Conservation (phyloP, 1,140 invertebrate species). For the Cyclina sinensis region DNA sequence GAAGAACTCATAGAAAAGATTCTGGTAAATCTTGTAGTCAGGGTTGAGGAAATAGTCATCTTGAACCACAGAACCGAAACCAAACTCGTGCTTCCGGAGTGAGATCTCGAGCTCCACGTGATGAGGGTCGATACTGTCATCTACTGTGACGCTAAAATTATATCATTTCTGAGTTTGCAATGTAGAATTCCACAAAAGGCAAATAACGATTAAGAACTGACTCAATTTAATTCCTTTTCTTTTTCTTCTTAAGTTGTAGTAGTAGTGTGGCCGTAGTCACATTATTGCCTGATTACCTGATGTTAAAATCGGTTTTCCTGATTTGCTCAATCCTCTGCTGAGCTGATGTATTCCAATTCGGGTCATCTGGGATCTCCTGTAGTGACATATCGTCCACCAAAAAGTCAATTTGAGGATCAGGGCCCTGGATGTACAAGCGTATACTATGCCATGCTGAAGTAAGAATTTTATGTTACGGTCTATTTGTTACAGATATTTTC, state of each 20-base stretch:
- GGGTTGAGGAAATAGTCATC: constrained; percentile 55
- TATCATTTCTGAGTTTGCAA: background rate
- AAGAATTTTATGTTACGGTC: no score
- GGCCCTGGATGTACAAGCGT: constrained; percentile 57
- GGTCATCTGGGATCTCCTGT: constrained; percentile 49
- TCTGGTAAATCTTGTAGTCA: constrained; percentile 64
- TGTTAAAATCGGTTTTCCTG: constrained; percentile 65
- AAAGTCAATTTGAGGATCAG: constrained; percentile 67
- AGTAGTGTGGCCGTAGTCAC: no score
- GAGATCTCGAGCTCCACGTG: constrained; percentile 56
- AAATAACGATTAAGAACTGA: no score
- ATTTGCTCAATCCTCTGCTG: constrained; percentile 66
- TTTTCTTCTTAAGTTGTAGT: no score
- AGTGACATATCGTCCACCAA: constrained; percentile 68
- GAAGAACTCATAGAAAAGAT: constrained; percentile 73
- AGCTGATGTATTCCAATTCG: constrained; percentile 67
- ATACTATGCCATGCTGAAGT: constrained; percentile 35
- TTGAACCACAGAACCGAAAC: constrained; percentile 64
- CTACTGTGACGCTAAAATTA: constrained; percentile 38
- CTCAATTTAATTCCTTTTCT: no score
- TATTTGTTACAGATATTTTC: background rate
- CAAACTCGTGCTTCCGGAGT: constrained; percentile 65
- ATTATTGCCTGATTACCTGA: constrained; percentile 63
- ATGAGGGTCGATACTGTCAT: constrained; percentile 19
- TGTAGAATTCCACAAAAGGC: background rate